Evolutionary conservation across 2,113 vertebrate genomes (phyloP).

Genomic region (Saccopteryx bilineata): DNA sequence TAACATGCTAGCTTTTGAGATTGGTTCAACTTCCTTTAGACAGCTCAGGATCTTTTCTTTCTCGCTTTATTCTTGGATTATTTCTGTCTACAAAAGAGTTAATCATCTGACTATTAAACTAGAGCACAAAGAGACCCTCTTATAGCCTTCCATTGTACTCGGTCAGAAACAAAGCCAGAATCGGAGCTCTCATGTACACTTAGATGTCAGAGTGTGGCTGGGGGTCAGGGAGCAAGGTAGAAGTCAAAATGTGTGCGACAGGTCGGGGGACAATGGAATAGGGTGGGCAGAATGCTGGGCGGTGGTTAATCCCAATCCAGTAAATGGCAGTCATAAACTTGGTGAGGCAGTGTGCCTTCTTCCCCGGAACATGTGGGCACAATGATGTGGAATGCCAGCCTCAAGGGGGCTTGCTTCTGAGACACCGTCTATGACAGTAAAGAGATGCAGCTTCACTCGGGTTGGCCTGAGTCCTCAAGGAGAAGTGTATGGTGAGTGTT

Average conservation of each 20-base stretch:
- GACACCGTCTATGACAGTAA: neutral
- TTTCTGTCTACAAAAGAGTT: neutral
- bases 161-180: neutral
- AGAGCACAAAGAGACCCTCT: neutral
- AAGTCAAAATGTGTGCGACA: neutral
- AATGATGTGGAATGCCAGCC: neutral
- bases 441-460: neutral
- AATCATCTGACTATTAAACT: neutral
- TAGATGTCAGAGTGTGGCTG: neutral
- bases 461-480: neutral
- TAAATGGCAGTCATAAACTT: too few relatives aligned
- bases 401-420: neutral
- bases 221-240: neutral
- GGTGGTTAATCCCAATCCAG: neutral
- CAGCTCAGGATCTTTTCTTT: neutral
- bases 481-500: neutral
- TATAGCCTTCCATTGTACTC: neutral
- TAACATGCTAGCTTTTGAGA: neutral
- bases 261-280: neutral
- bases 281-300: neutral
- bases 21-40: neutral
- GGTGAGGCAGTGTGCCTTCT: neutral
- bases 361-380: fast-evolving
- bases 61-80: constrained; percentile 1
- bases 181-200: neutral